Conservation (phyloP, 2,113 vertebrate species). For the Serinus canaria region DNA sequence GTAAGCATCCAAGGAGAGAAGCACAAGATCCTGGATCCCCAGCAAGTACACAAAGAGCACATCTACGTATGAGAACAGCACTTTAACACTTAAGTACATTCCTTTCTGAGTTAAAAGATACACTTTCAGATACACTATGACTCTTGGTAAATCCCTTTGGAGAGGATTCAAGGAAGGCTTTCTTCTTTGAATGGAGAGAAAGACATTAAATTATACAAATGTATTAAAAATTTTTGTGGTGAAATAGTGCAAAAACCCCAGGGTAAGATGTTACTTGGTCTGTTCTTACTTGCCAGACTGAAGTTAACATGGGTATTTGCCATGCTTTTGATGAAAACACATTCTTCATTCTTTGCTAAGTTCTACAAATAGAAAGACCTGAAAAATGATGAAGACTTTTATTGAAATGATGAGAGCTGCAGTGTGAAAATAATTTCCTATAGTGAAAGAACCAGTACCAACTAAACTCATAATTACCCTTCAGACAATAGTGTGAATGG, state of each 20-base stretch:
- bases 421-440: background rate
- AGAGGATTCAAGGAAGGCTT: background rate
- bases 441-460: background rate
- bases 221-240: background rate
- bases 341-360: background rate
- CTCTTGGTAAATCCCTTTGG: background rate
- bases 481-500: background rate
- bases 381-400: background rate
- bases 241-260: background rate
- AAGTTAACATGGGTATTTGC: background rate
- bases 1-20: background rate
- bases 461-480: background rate
- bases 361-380: background rate
- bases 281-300: background rate
- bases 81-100: background rate
- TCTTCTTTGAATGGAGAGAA: background rate
- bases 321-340: background rate
- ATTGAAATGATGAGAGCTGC: background rate
- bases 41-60: background rate
- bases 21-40: background rate
- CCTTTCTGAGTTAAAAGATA: background rate
- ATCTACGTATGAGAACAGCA: accelerated
- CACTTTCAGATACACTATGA: too few species aligned
- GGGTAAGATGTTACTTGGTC: background rate
- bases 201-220: background rate